Evolutionary conservation across 2,888 invertebrate genomes (phyloP).

Genomic region (Tetrapedia diversipes): DNA sequence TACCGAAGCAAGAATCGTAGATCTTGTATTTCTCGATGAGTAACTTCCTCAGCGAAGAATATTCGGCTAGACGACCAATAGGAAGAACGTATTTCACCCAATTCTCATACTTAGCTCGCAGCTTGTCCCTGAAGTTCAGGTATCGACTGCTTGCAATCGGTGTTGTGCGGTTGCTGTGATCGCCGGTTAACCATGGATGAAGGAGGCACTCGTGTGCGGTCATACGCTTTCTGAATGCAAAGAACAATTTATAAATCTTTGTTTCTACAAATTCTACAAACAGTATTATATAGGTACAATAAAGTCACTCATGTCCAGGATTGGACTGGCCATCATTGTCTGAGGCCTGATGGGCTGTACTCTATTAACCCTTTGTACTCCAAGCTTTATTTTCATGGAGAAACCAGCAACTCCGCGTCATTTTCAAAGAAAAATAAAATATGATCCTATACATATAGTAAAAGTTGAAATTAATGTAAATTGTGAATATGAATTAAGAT

Average conservation of each 20-base stretch:
- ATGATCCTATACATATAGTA: no score
- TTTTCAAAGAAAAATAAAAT: no score
- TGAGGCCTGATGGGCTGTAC: no score
- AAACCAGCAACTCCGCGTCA: no score
- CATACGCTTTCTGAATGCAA: constrained; percentile 92
- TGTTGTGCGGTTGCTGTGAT: constrained; percentile 89
- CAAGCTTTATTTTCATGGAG: no score
- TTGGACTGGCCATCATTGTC: no score
- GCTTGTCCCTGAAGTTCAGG: constrained; percentile 93
- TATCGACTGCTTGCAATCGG: constrained; percentile 94
- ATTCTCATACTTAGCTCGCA: constrained; percentile 91
- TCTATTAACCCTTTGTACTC: no score
- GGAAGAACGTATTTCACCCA: constrained; percentile 95
- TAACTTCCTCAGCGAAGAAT: constrained; percentile 97
- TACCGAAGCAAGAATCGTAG: constrained; percentile 96
- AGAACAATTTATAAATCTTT: neutral
- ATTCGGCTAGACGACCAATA: constrained; percentile 98
- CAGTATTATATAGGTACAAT: no score
- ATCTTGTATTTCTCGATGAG: constrained; percentile 98
- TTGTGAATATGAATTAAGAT: no score
- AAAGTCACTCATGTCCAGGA: no score
- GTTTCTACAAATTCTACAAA: no score
- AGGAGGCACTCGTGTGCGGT: constrained; percentile 98
- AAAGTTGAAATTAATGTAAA: no score
- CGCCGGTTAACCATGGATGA: constrained; percentile 97